Evolutionary conservation across 1,140 invertebrate genomes (phyloP).

Genomic region (Microvelia longipes): DNA sequence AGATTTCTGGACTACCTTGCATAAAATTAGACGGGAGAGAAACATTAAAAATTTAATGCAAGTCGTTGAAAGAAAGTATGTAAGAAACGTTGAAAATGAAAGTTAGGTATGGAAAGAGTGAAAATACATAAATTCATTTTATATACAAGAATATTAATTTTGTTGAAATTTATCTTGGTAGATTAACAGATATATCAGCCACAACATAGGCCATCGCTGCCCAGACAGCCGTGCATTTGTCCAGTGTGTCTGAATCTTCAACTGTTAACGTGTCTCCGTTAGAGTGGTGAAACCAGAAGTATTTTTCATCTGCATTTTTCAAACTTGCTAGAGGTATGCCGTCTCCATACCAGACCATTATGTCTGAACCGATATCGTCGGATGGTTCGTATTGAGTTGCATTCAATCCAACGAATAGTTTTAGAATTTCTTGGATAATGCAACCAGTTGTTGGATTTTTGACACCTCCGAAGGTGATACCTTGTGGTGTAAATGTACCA

Average conservation of each 20-base stretch:
- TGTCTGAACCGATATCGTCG: conserved; percentile 44
- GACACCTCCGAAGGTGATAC: conserved; percentile 41
- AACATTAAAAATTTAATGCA: too few species aligned
- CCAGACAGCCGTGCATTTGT: conserved; percentile 56
- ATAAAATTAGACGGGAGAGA: too few species aligned
- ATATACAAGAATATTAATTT: too few species aligned
- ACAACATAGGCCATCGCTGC: conserved; percentile 54
- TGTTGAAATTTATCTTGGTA: conserved; percentile 44
- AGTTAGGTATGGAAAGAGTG: too few species aligned
- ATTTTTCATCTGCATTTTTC: conserved; percentile 48
- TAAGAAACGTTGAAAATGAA: too few species aligned
- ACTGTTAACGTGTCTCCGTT: conserved; percentile 62
- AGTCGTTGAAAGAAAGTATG: too few species aligned
- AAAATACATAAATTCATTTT: too few species aligned
- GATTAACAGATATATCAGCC: conserved; percentile 49
- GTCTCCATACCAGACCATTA: conserved; percentile 38
- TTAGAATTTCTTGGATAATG: conserved; percentile 45
- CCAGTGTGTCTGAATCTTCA: conserved; percentile 45
- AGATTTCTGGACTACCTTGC: too few species aligned
- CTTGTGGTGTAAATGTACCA: conserved; percentile 60
- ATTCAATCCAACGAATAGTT: conserved; percentile 37
- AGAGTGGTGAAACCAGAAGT: conserved; percentile 72
- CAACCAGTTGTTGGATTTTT: conserved; percentile 36
- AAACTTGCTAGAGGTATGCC: conserved; percentile 53
- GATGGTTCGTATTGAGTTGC: conserved; percentile 31